A percentile compares a stretch with the other conserved stretches of the same genome.
Evolutionary conservation across 2,113 vertebrate genomes (phyloP).

Genomic region (Sebastes fasciatus): DNA sequence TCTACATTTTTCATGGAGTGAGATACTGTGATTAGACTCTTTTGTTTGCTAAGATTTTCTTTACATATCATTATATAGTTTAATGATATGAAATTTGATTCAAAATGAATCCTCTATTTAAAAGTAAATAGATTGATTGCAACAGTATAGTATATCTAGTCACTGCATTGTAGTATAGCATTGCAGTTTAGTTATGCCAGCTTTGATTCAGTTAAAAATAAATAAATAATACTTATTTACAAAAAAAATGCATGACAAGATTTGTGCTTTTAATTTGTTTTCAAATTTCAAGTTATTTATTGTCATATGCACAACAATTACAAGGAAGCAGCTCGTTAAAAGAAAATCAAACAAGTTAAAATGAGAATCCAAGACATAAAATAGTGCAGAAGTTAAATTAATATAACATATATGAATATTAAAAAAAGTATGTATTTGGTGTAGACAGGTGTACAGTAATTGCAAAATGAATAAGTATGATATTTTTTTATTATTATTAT

Average conservation of each 20-base stretch:
- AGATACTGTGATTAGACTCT: not conserved
- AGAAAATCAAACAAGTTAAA: not conserved
- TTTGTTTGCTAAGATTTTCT: not conserved
- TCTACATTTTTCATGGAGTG: not conserved
- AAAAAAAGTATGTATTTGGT: not conserved
- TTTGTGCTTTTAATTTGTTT: not conserved
- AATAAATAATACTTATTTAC: too few relatives aligned
- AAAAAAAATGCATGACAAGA: not conserved
- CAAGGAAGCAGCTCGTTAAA: not conserved
- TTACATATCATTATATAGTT: not conserved
- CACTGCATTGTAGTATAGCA: too few relatives aligned
- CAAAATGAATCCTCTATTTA: not conserved
- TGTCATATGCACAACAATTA: not conserved
- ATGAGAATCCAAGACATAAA: not conserved
- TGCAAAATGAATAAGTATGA: too few relatives aligned
- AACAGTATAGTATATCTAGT: not conserved
- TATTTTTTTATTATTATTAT: too few relatives aligned
- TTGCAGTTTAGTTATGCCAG: too few relatives aligned
- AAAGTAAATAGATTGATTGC: not conserved
- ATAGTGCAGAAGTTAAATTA: not conserved
- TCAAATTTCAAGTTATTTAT: not conserved
- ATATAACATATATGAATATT: not conserved
- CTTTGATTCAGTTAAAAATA: too few relatives aligned
- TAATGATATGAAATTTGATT: not conserved
- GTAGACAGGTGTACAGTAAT: not conserved